Conservation (phyloP, 2,113 vertebrate species). For the Oreotrochilus melanogaster region DNA sequence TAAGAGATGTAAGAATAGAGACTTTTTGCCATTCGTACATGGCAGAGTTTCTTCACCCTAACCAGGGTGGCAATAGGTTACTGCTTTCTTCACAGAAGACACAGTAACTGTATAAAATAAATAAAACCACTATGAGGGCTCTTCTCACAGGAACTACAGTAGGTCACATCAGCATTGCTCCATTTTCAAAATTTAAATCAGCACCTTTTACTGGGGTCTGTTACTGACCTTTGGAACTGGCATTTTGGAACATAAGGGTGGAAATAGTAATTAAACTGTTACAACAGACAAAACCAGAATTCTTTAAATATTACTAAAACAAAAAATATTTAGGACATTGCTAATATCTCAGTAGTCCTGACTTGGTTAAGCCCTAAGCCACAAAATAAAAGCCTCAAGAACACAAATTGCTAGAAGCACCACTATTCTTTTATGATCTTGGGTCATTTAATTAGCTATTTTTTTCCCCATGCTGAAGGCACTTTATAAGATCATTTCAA, state of each 20-base stretch:
- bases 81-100: background rate
- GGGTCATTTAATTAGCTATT: background rate
- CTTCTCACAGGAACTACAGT: background rate
- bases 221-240: background rate
- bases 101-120: background rate
- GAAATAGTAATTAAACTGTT: background rate
- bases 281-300: background rate
- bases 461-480: background rate
- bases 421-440: background rate
- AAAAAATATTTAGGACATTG: background rate
- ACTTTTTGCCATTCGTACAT: background rate
- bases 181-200: background rate
- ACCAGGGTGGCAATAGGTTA: background rate
- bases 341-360: background rate
- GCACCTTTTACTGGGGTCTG: background rate
- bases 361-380: background rate
- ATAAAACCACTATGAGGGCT: background rate
- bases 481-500: background rate
- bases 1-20: background rate
- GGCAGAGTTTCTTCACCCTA: background rate
- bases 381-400: background rate
- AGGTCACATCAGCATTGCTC: background rate
- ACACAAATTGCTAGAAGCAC: background rate
- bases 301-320: background rate
- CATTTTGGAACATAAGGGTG: background rate